Conservation (phyloP, 92 coral and sea anemone species). For the Palythoa grandis region DNA sequence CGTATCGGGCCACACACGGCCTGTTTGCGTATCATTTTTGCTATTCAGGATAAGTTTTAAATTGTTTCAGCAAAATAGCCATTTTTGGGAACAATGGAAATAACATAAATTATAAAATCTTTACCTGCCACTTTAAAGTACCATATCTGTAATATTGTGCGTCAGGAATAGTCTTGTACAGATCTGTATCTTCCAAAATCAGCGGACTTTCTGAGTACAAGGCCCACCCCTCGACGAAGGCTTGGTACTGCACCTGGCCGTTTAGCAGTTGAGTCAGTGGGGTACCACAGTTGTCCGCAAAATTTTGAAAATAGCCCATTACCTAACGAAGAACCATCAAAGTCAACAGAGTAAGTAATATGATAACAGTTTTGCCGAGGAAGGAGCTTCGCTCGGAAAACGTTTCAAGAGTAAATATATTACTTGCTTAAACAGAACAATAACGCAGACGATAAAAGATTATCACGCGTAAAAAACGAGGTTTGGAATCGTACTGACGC, state of each 20-base stretch:
- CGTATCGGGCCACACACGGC: no score
- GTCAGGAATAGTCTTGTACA: slow-evolving; percentile 5
- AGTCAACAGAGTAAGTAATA: neutral
- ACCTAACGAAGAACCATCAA: neutral
- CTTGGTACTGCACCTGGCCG: neutral
- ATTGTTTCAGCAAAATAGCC: no score
- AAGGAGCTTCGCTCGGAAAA: no score
- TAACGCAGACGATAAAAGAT: no score
- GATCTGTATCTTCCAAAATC: slow-evolving; percentile 15
- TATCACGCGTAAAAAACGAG: no score
- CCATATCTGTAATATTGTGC: slow-evolving; percentile 34
- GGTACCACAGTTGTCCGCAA: slow-evolving; percentile 35
- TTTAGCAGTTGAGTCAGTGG: slow-evolving; percentile 6
- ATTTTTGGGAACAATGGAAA: no score
- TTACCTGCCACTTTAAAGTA: slow-evolving; percentile 34
- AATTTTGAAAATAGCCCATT: slow-evolving; percentile 33
- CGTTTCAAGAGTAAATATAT: no score
- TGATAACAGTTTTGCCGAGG: no score
- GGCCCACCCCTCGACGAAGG: slow-evolving; percentile 36
- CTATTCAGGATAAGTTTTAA: no score
- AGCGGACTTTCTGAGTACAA: slow-evolving; percentile 45
- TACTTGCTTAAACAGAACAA: no score
- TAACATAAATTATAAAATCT: neutral
- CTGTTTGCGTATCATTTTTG: no score
- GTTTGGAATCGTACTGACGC: no score